Conservation (phyloP, 2,113 vertebrate genomes). For the Sclerurus mexicanus region DNA sequence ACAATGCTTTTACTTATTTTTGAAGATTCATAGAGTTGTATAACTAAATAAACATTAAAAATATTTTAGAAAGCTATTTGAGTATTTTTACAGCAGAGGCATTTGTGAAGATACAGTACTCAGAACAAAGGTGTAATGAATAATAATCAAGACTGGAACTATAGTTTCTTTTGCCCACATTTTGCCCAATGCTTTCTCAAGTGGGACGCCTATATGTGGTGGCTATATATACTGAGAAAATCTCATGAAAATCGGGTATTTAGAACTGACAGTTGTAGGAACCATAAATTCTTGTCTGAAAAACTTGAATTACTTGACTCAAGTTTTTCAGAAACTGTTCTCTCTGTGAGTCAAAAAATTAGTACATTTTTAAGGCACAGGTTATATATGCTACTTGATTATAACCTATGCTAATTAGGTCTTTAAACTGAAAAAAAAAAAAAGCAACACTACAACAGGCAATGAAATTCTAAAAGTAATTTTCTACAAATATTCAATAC, state of each 20-base stretch:
- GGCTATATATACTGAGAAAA: not conserved
- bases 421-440: not conserved
- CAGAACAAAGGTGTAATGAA: not conserved
- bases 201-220: not conserved
- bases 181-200: not conserved
- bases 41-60: not conserved
- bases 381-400: not conserved
- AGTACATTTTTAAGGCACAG: not conserved
- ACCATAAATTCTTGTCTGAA: not conserved
- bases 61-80: not conserved
- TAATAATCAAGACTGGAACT: not conserved
- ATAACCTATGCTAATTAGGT: constrained; percentile 17
- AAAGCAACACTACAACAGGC: not conserved
- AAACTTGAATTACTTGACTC: not conserved
- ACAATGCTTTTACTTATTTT: not conserved
- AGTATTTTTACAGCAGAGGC: not conserved
- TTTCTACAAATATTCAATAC: constrained; percentile 40
- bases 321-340: not conserved
- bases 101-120: not conserved
- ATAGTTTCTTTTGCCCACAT: too few species aligned
- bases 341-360: not conserved
- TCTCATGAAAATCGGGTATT: not conserved
- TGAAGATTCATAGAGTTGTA: not conserved
- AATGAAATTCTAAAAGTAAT: constrained; percentile 50
- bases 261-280: not conserved